Conservation (phyloP, 2,888 invertebrate genomes). For the Aleiodes testaceus region DNA sequence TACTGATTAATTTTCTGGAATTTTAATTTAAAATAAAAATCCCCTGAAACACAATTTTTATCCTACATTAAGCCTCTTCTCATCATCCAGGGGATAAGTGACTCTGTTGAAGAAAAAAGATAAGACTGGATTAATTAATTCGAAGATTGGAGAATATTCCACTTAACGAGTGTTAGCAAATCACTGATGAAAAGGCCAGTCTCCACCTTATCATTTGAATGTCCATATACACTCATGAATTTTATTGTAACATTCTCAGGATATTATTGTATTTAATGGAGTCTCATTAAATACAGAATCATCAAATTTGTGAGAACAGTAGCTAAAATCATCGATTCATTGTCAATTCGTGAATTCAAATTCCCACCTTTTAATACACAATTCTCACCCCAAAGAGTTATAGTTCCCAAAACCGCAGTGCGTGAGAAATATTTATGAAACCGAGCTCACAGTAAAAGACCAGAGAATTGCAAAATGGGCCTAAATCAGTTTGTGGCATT, state of each 20-base stretch:
- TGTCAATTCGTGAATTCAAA: too few relatives aligned
- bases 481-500: constrained; percentile 61
- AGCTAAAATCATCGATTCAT: too few relatives aligned
- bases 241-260: too few relatives aligned
- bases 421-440: constrained; percentile 10
- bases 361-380: too few relatives aligned
- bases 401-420: neutral
- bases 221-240: neutral
- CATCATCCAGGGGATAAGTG: constrained; percentile 15
- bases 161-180: constrained; percentile 29
- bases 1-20: constrained; percentile 32
- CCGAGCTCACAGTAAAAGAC: constrained; percentile 1
- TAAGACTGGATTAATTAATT: constrained; percentile 20
- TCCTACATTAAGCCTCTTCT: neutral
- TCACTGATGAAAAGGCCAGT: neutral
- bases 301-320: too few relatives aligned
- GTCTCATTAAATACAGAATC: too few relatives aligned
- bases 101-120: neutral
- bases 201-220: neutral
- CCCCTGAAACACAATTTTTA: constrained; percentile 6
- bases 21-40: constrained; percentile 21
- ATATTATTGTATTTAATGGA: too few relatives aligned
- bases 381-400: neutral
- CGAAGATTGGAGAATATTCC: neutral
- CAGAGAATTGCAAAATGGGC: constrained; percentile 14